Percentiles rank a stretch among this genome's conserved stretches.
Conservation (phyloP, 2,888 invertebrate genomes). For the Torymus auratus region DNA sequence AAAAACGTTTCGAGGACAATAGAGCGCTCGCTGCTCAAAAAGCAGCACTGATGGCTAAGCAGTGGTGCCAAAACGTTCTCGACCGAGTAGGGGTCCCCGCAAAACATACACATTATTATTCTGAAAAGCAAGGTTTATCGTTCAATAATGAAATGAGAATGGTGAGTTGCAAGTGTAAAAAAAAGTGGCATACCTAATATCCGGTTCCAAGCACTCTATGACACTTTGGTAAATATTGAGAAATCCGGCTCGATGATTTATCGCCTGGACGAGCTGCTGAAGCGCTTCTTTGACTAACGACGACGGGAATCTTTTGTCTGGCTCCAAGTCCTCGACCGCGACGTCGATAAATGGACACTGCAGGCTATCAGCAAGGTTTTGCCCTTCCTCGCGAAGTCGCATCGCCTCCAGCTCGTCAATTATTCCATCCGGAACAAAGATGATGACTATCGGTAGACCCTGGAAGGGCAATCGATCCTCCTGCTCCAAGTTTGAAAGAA, state of each 20-base stretch:
- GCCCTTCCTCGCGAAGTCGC: conserved; percentile 91
- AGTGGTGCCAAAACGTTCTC: conserved; percentile 93
- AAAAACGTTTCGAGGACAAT: conserved; percentile 94
- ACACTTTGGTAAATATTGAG: conserved; percentile 85
- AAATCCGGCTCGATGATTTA: conserved; percentile 87
- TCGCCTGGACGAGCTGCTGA: conserved; percentile 85
- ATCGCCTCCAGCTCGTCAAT: conserved; percentile 92
- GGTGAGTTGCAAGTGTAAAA: not conserved
- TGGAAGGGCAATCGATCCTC: conserved; percentile 93
- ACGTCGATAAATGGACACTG: conserved; percentile 93
- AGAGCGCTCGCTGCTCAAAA: conserved; percentile 90
- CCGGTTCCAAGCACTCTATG: conserved; percentile 89
- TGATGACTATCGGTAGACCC: conserved; percentile 90
- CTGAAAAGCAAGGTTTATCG: conserved; percentile 75
- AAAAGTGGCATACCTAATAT: conserved; percentile 82
- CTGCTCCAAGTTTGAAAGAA: conserved; percentile 92
- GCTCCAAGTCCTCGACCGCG: conserved; percentile 78
- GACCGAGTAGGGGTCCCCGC: conserved; percentile 94
- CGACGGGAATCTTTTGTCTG: conserved; percentile 81
- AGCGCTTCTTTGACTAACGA: conserved; percentile 85
- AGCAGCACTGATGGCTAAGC: conserved; percentile 91
- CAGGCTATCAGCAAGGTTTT: conserved; percentile 91
- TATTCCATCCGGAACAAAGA: conserved; percentile 91
- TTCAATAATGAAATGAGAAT: not conserved
- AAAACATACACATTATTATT: conserved; percentile 97